Evolutionary conservation across 2,797 vertebrate genomes (phyloP), one percentile per base, ranked within the genome.

Genomic region (Coccyzus lansbergi): DNA sequence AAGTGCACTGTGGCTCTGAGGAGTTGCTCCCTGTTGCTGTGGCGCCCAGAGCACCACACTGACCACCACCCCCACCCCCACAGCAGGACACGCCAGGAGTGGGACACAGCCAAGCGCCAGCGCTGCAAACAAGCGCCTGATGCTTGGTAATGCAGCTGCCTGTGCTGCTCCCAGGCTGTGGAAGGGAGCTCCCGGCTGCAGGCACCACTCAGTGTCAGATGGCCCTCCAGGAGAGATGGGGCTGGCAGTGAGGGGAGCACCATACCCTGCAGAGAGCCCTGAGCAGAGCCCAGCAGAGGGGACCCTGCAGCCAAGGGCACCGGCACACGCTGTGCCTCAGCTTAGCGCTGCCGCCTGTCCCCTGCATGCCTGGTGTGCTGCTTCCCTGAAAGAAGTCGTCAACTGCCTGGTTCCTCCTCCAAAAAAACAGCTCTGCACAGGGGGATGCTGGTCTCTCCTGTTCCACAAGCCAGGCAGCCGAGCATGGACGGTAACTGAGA

Each of bases 281-380:
- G 7, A 58, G 25, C 60, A 31, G 56, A 64, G 85, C 40, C 31
- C 14, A 6, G 53, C 40, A 69, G 83, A 46, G 26, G 28, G 48
- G 44, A 51, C 26, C 4, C 0, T 1, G 20, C 2, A 6, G 36
- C 33, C 2, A 0, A 48, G 6, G 28, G 84, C 64, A 58, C 24
- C 69, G 82, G 91, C 56, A 46, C 1, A 0, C 0, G 1, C 15
- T 2, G 40, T 0, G 0, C 28, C 28, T 4, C 17, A 1, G 71
- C 55, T 87, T 4, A 3, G 15, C 14, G 5, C 0, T 18, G 42
- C 1, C 46, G 42, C 1, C 46, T 0, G 0, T 22, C 58, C 79
- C 76, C 68, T 5, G 0, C 0, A 1, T 55, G 90, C 90, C 90
- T 92, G 88, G 86, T 36, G 1, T n/a, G 38, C 74, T 62, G 75